Conservation (phyloP, 2,888 invertebrate genomes). For the Chalcosyrphus nemorum region DNA sequence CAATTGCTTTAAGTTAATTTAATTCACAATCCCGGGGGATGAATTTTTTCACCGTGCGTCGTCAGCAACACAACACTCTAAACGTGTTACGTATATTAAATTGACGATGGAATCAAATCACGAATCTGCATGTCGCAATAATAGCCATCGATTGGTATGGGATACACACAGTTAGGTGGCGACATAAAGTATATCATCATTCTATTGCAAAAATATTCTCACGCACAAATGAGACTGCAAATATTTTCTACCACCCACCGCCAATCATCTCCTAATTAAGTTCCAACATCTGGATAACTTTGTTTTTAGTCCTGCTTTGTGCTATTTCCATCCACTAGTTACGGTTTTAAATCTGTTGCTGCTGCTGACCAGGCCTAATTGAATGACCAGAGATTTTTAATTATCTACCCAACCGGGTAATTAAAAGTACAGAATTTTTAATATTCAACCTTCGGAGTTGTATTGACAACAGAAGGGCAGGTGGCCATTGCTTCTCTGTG, state of each 20-base stretch:
- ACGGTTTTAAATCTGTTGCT: not conserved
- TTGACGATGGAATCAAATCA: slow-evolving; percentile 24
- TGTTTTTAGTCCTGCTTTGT: not conserved
- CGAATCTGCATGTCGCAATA: not conserved
- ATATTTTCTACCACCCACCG: not conserved
- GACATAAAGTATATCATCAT: not conserved
- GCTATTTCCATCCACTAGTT: not conserved
- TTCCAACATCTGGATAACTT: not conserved
- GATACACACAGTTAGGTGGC: not conserved
- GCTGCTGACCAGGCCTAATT: not conserved
- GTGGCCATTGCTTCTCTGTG: not conserved
- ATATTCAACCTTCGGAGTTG: not conserved
- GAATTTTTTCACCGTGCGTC: not conserved
- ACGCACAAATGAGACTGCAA: not conserved
- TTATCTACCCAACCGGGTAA: not conserved
- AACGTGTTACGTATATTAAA: slow-evolving; percentile 51
- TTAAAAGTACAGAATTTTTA: not conserved
- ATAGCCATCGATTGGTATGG: not conserved
- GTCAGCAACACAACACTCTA: not conserved
- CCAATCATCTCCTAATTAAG: not conserved
- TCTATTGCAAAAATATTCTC: too few species aligned
- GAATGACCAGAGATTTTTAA: not conserved
- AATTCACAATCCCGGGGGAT: not conserved
- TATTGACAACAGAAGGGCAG: not conserved
- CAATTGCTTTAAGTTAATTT: slow-evolving; percentile 29